These are phyloP conservation scores for Bombus confusus DNA, from an alignment of 1,140 invertebrate species.

Conservation along the genomic window DNA sequence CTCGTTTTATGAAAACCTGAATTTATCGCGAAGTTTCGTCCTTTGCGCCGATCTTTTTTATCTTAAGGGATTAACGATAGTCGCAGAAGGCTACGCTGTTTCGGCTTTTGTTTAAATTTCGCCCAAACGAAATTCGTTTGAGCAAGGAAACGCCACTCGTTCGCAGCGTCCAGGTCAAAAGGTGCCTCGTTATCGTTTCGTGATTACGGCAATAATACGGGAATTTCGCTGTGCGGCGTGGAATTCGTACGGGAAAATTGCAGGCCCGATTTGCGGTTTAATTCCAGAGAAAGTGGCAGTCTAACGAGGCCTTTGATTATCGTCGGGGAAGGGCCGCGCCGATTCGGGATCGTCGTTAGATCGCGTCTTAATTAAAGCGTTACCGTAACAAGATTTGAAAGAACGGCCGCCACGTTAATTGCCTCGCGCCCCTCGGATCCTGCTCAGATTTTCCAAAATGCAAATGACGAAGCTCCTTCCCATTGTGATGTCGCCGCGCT, in stretches of 20 bases:
- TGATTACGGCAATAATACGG: conserved; percentile 35
- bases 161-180: neutral
- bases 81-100: neutral
- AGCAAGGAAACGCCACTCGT: neutral
- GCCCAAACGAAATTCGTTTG: conserved; percentile 1
- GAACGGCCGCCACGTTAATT: conserved; percentile 9
- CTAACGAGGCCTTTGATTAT: conserved; percentile 53
- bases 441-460: neutral
- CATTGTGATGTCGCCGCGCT: neutral
- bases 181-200: conserved; percentile 37
- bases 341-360: conserved; percentile 37
- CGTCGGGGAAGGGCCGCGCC: conserved; percentile 1
- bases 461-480: neutral
- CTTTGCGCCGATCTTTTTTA: neutral
- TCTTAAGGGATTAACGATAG: too few relatives aligned
- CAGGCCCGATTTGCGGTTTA: conserved; percentile 48
- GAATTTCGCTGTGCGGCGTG: conserved; percentile 22
- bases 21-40: neutral
- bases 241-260: conserved; percentile 43
- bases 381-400: conserved; percentile 39
- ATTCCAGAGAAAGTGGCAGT: conserved; percentile 15
- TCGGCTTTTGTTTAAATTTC: neutral
- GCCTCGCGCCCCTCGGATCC: too few relatives aligned
- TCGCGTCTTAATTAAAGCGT: conserved; percentile 44
- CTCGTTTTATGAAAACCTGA: too few relatives aligned